These are phyloP conservation scores for Cliona cf. orientalis DNA, from an alignment of 37 sponge, comb jelly and placozoan genomes.

Conservation along the genomic window DNA sequence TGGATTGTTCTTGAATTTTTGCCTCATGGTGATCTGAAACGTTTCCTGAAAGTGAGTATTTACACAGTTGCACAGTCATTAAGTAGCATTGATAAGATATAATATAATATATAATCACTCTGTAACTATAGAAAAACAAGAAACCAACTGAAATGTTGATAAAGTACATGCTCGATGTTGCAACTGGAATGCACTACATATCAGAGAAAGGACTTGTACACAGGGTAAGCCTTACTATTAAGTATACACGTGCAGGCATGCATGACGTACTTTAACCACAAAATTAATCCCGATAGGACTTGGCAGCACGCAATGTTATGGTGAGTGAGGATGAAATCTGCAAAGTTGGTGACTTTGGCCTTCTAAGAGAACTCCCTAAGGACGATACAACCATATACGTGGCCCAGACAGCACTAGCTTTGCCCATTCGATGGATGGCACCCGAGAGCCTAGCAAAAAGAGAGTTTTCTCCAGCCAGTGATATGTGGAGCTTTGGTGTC, in stretches of 20 bases:
- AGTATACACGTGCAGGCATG: too few relatives aligned
- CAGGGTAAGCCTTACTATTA: slow-evolving; percentile 26
- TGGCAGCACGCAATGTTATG: slow-evolving; percentile 37
- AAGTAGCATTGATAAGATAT: background rate
- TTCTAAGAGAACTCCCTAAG: slow-evolving; percentile 14
- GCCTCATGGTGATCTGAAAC: slow-evolving; percentile 50
- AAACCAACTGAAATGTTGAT: slow-evolving; percentile 22
- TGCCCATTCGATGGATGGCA: slow-evolving; percentile 56
- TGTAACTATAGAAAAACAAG: background rate
- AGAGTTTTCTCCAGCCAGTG: slow-evolving; percentile 30
- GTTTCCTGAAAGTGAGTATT: slow-evolving; percentile 34
- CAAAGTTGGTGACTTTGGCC: slow-evolving; percentile 73
- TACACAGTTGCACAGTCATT: too few relatives aligned
- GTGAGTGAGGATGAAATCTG: slow-evolving; percentile 52
- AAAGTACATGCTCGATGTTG: slow-evolving; percentile 73
- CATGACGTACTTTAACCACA: background rate
- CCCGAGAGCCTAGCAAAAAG: slow-evolving; percentile 26
- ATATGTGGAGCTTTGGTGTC: slow-evolving; percentile 40
- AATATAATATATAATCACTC: background rate
- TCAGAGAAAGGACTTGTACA: slow-evolving; percentile 64
- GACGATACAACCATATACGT: background rate
- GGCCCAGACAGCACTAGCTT: background rate
- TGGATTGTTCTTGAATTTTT: slow-evolving; percentile 60
- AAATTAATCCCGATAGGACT: background rate
- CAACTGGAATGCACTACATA: slow-evolving; percentile 68